Conservation (phyloP, 2,113 vertebrate species). For the Mugil cephalus region DNA sequence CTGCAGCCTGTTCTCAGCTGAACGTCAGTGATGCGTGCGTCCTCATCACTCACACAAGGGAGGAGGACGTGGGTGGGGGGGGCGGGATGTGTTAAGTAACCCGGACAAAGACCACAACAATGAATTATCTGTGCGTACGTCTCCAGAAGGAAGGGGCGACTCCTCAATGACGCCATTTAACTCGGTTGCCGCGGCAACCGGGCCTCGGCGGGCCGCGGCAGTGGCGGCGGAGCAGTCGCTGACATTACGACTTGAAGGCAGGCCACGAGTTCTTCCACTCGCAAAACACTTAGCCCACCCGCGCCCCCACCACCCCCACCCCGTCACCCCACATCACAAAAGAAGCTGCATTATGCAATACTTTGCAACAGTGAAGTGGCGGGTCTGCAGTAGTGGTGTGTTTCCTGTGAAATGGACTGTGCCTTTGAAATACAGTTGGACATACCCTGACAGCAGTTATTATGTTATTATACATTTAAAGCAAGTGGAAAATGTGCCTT, state of each 20-base stretch:
- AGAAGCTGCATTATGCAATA: conserved; percentile 58
- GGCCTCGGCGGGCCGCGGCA: conserved; percentile 23
- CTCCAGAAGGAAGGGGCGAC: not conserved
- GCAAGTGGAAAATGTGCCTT: conserved; percentile 4
- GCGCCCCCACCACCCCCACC: not conserved
- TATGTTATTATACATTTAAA: conserved; percentile 29
- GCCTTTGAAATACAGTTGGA: conserved; percentile 33
- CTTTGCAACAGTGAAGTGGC: conserved; percentile 36
- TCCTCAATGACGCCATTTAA: conserved; percentile 48
- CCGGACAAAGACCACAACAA: conserved; percentile 32
- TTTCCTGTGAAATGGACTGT: conserved; percentile 30
- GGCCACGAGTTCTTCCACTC: conserved; percentile 47
- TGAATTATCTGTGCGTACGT: conserved; percentile 35
- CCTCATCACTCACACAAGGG: not conserved
- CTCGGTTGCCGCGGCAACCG: conserved; percentile 48
- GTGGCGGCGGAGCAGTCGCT: conserved; percentile 38
- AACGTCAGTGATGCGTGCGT: not conserved
- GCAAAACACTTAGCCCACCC: conserved; percentile 52
- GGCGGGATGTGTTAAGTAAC: not conserved
- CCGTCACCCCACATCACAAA: conserved; percentile 43
- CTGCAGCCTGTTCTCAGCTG: too few species aligned
- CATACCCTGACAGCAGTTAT: conserved; percentile 36
- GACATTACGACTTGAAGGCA: conserved; percentile 51
- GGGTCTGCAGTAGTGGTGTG: conserved; percentile 10
- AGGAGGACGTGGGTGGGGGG: too few species aligned